Conservation (phyloP, 2,113 vertebrate genomes). For the Marmota flaviventris region DNA sequence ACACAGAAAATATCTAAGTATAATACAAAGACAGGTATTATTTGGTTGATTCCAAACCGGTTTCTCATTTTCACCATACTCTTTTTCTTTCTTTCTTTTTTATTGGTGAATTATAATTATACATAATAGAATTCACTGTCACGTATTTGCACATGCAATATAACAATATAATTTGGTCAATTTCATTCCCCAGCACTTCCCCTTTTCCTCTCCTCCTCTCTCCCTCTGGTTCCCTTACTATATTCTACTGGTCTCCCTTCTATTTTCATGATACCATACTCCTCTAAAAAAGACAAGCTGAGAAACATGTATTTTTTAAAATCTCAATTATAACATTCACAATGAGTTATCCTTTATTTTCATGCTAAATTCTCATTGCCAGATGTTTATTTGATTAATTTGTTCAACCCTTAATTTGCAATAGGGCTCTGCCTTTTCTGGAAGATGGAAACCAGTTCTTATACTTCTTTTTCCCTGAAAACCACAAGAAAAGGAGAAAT, state of each 20-base stretch:
- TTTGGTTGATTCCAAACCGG: not conserved
- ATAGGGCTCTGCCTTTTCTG: not conserved
- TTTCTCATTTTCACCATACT: not conserved
- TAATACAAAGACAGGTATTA: not conserved
- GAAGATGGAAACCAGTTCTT: constrained; percentile 9
- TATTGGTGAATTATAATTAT: no score
- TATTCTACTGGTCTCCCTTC: no score
- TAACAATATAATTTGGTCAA: no score
- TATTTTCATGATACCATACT: not conserved
- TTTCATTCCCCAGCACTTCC: no score
- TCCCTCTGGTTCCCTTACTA: no score
- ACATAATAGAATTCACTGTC: no score
- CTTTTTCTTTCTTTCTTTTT: not conserved
- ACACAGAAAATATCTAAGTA: constrained; percentile 2
- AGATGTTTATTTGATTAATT: constrained; percentile 24
- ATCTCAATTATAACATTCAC: not conserved
- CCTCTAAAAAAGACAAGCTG: not conserved
- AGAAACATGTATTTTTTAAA: not conserved
- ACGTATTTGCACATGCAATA: no score
- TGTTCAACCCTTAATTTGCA: not conserved
- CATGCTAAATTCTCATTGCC: not conserved
- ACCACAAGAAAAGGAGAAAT: not conserved
- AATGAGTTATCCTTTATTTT: not conserved
- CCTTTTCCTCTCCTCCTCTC: no score
- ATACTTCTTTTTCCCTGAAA: not conserved